phyloP scores from a whole-genome alignment of 2,797 vertebrate species.

The Danio tinwini region DNA sequence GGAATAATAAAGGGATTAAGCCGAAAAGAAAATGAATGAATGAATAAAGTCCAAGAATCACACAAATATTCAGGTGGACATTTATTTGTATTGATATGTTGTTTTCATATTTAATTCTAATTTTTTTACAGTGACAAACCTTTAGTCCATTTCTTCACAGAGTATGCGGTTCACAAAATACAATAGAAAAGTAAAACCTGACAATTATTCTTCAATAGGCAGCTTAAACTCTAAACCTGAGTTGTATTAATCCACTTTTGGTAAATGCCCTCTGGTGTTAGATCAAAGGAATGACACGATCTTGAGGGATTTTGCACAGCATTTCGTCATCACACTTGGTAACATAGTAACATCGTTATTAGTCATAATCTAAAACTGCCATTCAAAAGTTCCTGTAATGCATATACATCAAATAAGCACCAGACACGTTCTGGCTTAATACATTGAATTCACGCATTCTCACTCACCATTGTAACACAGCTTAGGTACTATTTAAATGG shows the following conservation, averaged over 20 bases:
- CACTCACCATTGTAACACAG: background rate
- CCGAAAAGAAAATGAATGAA: too few species aligned
- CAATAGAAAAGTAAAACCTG: background rate
- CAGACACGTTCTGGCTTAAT: conserved; percentile 1
- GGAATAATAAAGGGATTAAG: too few species aligned
- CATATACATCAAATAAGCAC: conserved; percentile 7
- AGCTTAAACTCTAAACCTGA: conserved; percentile 10
- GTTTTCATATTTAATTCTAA: too few species aligned
- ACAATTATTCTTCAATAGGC: background rate
- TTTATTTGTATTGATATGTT: conserved; percentile 21
- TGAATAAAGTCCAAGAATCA: conserved; percentile 44
- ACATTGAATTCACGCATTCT: background rate
- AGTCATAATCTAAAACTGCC: background rate
- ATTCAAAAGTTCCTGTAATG: background rate
- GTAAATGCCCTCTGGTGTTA: conserved; percentile 35
- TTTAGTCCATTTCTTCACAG: background rate
- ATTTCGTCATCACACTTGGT: background rate
- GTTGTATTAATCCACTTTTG: conserved; percentile 4
- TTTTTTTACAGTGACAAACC: conserved; percentile 7
- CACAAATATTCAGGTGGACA: conserved; percentile 19
- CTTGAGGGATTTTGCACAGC: conserved; percentile 1
- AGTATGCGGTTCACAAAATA: background rate
- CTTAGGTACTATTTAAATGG: background rate
- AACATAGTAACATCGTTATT: background rate
- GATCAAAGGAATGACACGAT: background rate